Percentiles rank a stretch among this genome's conserved stretches.
Evolutionary conservation across 1,140 invertebrate genomes (phyloP).

Genomic region (Saccostrea cuccullata): DNA sequence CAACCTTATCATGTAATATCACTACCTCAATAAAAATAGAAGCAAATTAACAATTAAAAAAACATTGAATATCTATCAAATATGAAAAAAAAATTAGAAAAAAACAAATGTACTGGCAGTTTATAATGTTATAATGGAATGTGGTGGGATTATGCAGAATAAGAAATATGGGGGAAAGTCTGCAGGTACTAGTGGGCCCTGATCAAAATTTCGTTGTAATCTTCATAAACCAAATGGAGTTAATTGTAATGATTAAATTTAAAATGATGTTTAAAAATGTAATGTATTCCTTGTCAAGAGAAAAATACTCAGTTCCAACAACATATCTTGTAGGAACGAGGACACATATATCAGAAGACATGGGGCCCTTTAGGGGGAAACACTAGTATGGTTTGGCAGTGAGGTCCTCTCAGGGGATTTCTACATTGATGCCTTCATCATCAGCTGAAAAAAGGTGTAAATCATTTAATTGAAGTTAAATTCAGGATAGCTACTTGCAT

Average conservation of each 20-base stretch:
- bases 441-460: constrained; percentile 32
- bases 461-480: too few species aligned
- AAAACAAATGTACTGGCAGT: neutral
- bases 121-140: neutral
- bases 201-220: neutral
- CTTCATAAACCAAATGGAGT: neutral
- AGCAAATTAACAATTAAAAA: neutral
- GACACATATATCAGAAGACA: neutral
- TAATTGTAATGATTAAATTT: neutral
- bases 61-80: neutral
- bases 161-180: neutral
- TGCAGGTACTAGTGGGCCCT: neutral
- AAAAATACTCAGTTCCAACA: neutral
- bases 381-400: neutral
- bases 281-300: neutral
- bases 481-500: too few species aligned
- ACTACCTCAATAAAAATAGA: neutral
- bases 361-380: neutral
- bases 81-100: neutral
- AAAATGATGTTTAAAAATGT: neutral
- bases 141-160: neutral
- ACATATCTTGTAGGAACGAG: neutral
- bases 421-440: constrained; percentile 58
- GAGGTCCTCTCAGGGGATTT: constrained; percentile 42
- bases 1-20: neutral